phyloP scores from a whole-genome alignment of 2,888 invertebrate genomes.

The Papilio elwesi region DNA sequence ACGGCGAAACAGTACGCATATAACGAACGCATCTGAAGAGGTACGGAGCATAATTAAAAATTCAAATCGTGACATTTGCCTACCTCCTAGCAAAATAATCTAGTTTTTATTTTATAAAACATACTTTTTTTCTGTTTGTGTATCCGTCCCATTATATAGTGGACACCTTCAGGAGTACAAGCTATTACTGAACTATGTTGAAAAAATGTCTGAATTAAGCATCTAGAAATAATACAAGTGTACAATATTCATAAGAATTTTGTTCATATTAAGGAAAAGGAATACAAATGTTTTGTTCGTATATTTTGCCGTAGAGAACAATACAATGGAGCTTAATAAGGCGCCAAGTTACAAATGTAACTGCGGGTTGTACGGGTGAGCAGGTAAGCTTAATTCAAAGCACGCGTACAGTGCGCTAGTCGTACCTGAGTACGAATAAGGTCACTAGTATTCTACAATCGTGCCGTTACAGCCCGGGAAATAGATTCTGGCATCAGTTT shows the following conservation, averaged over 20 bases:
- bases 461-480: constrained; percentile 67
- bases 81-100: no score
- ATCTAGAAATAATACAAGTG: no score
- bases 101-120: no score
- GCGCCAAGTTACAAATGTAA: constrained; percentile 67
- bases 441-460: constrained; percentile 80
- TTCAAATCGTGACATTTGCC: no score
- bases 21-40: no score
- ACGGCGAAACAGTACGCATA: no score
- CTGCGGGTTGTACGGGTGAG: constrained; percentile 56
- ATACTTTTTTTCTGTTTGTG: no score
- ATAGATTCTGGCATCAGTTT: constrained; percentile 38
- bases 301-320: constrained; percentile 10
- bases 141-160: no score
- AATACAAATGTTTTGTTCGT: constrained; percentile 10
- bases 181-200: no score
- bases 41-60: no score
- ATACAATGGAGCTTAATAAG: constrained; percentile 34
- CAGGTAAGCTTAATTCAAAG: constrained; percentile 69
- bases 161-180: no score
- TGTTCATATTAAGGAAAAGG: background rate
- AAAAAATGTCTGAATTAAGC: no score
- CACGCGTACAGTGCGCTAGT: constrained; percentile 71
- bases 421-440: constrained; percentile 74
- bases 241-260: background rate